A percentile compares a stretch with the other conserved stretches of the same genome.
Conservation (phyloP, 2,888 invertebrate genomes). For the Merodon equestris region DNA sequence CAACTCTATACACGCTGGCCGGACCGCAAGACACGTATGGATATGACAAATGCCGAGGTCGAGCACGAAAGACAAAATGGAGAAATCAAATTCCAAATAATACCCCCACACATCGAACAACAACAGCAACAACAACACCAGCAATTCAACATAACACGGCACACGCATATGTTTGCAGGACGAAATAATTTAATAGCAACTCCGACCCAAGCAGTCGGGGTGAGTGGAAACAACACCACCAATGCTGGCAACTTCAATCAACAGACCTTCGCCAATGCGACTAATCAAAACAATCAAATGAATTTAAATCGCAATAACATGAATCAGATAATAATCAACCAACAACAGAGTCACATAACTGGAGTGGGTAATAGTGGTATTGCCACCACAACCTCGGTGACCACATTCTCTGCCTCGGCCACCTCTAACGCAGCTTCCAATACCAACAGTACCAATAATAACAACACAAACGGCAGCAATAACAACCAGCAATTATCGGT, state of each 20-base stretch:
- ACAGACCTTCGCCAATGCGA: conserved; percentile 71
- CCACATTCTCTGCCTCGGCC: conserved; percentile 69
- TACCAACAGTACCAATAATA: conserved; percentile 35
- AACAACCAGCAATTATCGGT: conserved; percentile 56
- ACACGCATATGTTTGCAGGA: conserved; percentile 64
- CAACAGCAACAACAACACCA: conserved; percentile 74
- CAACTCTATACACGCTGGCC: conserved; percentile 78
- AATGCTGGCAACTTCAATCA: conserved; percentile 66
- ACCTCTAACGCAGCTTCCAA: conserved; percentile 43
- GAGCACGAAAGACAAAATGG: conserved; percentile 74
- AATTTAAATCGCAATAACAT: conserved; percentile 77
- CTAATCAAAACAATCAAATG: conserved; percentile 74
- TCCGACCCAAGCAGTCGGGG: conserved; percentile 44
- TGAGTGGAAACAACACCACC: conserved; percentile 22
- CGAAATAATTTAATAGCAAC: conserved; percentile 65
- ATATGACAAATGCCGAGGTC: conserved; percentile 44
- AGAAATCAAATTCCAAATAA: conserved; percentile 78
- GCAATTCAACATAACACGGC: conserved; percentile 71
- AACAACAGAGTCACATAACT: conserved; percentile 72
- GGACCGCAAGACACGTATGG: conserved; percentile 74
- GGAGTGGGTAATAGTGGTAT: conserved; percentile 71
- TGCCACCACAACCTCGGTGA: conserved; percentile 73
- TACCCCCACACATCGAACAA: conserved; percentile 73
- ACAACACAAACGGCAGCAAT: conserved; percentile 33
- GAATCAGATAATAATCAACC: conserved; percentile 71